A percentile compares a stretch with the other conserved stretches of the same genome.
Evolutionary conservation across 2,888 invertebrate species (phyloP).

Genomic region (Sussaba pulchella): DNA sequence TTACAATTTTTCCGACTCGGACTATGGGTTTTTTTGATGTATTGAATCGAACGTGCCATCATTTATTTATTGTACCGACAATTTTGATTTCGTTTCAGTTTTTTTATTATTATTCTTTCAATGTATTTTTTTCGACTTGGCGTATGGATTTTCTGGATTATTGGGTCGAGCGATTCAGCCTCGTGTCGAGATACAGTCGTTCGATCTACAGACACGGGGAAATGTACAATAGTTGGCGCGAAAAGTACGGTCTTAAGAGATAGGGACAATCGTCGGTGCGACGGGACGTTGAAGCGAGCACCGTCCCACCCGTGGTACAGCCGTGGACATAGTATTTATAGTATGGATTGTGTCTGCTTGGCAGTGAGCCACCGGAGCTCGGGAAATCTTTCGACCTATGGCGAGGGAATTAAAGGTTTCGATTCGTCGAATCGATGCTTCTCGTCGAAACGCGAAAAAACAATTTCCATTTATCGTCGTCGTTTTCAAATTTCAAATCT

Average conservation of each 20-base stretch:
- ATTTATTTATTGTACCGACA: too few species aligned
- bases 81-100: too few species aligned
- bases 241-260: slow-evolving; percentile 11
- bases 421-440: not conserved
- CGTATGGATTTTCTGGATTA: too few species aligned
- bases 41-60: too few species aligned
- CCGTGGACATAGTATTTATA: slow-evolving; percentile 79
- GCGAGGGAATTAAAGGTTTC: slow-evolving; percentile 68
- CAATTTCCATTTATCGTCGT: not conserved
- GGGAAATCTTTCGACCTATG: slow-evolving; percentile 64
- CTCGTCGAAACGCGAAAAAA: not conserved
- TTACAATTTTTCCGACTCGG: too few species aligned
- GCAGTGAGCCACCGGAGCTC: slow-evolving; percentile 75
- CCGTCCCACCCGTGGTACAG: slow-evolving; percentile 68
- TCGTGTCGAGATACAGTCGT: too few species aligned
- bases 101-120: too few species aligned
- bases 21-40: too few species aligned
- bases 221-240: not conserved
- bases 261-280: not conserved
- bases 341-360: slow-evolving; percentile 83
- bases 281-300: slow-evolving; percentile 37
- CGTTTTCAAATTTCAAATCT: not conserved
- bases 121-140: too few species aligned
- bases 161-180: too few species aligned
- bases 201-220: too few species aligned